Conservation (phyloP, 92 coral and sea anemone genomes). For the Porites lobata region DNA sequence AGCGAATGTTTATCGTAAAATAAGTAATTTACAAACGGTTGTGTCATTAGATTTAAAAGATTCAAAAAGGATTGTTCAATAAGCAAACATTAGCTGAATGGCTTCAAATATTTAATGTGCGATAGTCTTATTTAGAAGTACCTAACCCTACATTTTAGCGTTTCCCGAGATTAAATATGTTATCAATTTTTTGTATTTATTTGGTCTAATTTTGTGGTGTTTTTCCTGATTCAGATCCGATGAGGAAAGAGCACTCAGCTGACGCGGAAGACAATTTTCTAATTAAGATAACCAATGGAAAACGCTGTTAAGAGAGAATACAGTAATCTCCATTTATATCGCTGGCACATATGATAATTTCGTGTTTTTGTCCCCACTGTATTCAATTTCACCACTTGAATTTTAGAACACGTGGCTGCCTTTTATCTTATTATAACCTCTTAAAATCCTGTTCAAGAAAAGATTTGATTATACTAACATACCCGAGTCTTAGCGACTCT, state of each 20-base stretch:
- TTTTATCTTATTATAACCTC: not conserved
- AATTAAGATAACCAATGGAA: slow-evolving; percentile 34
- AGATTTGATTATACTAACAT: not conserved
- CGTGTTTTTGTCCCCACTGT: not conserved
- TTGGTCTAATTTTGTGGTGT: not conserved
- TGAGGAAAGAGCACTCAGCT: slow-evolving; percentile 13
- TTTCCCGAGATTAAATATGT: not conserved
- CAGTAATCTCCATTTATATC: slow-evolving; percentile 5
- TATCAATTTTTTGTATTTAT: not conserved
- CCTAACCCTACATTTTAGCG: not conserved
- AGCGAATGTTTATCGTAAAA: not conserved
- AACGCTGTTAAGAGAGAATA: not conserved
- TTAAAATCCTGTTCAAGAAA: not conserved
- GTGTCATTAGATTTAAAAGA: not conserved
- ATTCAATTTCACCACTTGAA: slow-evolving; percentile 18
- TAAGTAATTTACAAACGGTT: not conserved
- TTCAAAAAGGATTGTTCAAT: not conserved
- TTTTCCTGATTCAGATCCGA: slow-evolving; percentile 13
- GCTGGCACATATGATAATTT: slow-evolving; percentile 28
- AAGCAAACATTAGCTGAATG: not conserved
- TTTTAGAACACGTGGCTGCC: slow-evolving; percentile 24
- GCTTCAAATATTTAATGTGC: not conserved
- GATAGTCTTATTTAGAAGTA: not conserved
- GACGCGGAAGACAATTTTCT: slow-evolving; percentile 15
- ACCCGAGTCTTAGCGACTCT: not conserved